Base-by-base conservation (phyloP, 2,113 vertebrate species). In the Peromyscus leucopus region DNA sequence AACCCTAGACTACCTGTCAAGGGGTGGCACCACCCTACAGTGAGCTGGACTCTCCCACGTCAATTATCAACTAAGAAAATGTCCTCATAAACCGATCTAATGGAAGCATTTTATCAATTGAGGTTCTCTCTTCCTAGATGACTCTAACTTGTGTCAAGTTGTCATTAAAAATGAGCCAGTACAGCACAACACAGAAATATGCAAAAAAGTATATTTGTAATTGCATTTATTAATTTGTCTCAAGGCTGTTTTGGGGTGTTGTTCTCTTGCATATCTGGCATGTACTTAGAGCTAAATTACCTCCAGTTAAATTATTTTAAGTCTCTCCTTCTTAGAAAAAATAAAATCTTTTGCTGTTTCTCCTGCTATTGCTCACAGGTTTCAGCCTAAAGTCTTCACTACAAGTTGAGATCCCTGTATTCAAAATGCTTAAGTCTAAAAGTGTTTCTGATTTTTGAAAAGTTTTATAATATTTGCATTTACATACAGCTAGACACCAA, bases 241-340 rank as follows among this genome's bases (percentile, higher is more conserved):
- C 65, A n/a, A 31, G 89, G n/a, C 55, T 42, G 7, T 88, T 88
- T 92, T 17, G 39, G 71, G 72, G 0, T 69, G 31, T 78, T 22
- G 7, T 88, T 93, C 28, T 36, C 24, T 57, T 24, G 0, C 71
- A 9, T 69, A 91, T 22, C 17, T 63, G 26, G 42, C 8, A 63
- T 93, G 31, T 59, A 71, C 59, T 92, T 95, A 90, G 48, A 85
- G 12, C 24, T 91, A 85, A 80, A 69, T 46, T 26, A n/a, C 90
- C 42, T 87, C 2, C 24, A 46, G 9, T 89, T 59, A 67, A 92
- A 46, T 94, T 93, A 79, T 36, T 19, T n/a, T 42, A 88, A 39
- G 19, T 42, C 21, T 78, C 11, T 78, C 26, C 89, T 90, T 19
- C 28, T 89, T 88, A 86, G 80, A 95, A 85, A 63, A n/a, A 42